Evolutionary conservation across 2,797 vertebrate genomes (phyloP).

Genomic region (Trichosurus vulpecula): DNA sequence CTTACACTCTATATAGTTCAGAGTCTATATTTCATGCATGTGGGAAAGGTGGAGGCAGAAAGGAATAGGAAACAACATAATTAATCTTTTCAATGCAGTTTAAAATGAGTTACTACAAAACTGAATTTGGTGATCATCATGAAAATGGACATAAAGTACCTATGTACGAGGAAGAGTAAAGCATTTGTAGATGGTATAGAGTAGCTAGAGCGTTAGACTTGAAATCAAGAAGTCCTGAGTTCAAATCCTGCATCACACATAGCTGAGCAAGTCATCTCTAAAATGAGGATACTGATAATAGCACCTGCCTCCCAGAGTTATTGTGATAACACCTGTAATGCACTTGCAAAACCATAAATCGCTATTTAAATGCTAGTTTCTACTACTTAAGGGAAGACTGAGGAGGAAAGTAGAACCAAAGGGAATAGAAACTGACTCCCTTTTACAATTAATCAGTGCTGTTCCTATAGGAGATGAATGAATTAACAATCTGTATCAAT

Average conservation of each 20-base stretch:
- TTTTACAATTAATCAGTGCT: neutral
- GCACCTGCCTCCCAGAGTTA: no score
- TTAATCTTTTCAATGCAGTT: slow-evolving; percentile 2
- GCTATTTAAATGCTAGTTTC: neutral
- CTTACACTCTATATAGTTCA: neutral
- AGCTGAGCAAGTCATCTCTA: neutral
- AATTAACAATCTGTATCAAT: slow-evolving; percentile 13
- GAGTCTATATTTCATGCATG: neutral
- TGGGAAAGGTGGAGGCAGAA: neutral
- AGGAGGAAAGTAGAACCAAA: slow-evolving; percentile 18
- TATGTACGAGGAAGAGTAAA: slow-evolving; percentile 24
- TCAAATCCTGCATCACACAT: no score
- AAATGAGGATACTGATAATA: neutral
- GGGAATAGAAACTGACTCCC: neutral
- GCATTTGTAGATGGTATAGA: neutral
- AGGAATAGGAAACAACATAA: slow-evolving; percentile 10
- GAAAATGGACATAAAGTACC: slow-evolving; percentile 19
- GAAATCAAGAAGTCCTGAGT: no score
- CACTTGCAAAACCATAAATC: neutral
- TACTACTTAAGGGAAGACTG: slow-evolving; percentile 2
- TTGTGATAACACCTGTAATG: neutral
- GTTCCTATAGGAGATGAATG: neutral
- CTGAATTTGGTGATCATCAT: slow-evolving; percentile 18
- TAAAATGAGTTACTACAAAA: neutral
- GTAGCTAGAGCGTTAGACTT: no score